Percentiles rank a stretch among this genome's conserved stretches.
Conservation (phyloP, 2,888 invertebrate species). For the Athripsodes cinereus region DNA sequence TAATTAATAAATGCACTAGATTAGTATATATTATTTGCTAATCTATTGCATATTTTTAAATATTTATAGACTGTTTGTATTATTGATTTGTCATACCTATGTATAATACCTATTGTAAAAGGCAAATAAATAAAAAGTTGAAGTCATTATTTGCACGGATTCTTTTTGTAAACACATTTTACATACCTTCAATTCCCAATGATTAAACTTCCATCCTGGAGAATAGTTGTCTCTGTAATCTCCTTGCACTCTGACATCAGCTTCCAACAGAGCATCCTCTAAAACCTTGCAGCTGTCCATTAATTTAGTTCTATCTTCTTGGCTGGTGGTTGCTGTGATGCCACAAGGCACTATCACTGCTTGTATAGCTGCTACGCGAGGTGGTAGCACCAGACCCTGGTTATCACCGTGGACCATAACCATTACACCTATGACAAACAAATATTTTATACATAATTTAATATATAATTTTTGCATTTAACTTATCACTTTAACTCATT, state of each 20-base stretch:
- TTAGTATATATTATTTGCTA: too few species aligned
- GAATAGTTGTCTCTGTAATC: conserved; percentile 94
- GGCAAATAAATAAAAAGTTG: not conserved
- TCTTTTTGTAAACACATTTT: conserved; percentile 31
- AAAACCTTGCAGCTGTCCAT: conserved; percentile 64
- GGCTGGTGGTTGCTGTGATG: conserved; percentile 74
- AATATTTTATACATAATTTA: too few species aligned
- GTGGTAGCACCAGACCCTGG: conserved; percentile 92
- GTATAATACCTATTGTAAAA: too few species aligned
- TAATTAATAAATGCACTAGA: too few species aligned
- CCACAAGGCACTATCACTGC: conserved; percentile 93
- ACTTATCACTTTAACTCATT: too few species aligned
- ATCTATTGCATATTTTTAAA: too few species aligned
- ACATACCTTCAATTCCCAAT: conserved; percentile 84
- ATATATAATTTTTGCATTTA: too few species aligned
- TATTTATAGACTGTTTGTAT: too few species aligned
- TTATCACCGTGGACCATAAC: conserved; percentile 94
- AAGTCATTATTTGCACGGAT: too few species aligned
- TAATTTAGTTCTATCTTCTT: conserved; percentile 63
- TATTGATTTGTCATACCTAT: too few species aligned
- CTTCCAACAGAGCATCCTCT: conserved; percentile 54
- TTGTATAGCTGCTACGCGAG: conserved; percentile 83
- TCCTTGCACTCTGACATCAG: conserved; percentile 69
- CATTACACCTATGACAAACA: conserved; percentile 61
- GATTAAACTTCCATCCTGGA: conserved; percentile 99